Percentiles rank a stretch among this genome's conserved stretches.
Evolutionary conservation across 1,140 invertebrate species (phyloP).

Genomic region (Drosophila mojavensis): DNA sequence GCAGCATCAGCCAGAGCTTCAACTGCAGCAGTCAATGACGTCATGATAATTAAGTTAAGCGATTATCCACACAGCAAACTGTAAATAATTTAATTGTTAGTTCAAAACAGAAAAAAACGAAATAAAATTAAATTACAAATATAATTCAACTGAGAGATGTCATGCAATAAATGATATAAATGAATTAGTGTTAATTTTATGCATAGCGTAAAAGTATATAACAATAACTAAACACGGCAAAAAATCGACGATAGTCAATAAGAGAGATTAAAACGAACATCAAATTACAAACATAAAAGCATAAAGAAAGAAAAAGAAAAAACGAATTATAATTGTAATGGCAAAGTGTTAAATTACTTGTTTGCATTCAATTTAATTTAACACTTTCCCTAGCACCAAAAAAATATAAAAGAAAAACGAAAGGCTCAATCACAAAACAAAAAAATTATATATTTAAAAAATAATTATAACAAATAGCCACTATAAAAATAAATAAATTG

Average conservation of each 20-base stretch:
- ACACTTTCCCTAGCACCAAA: constrained; percentile 34
- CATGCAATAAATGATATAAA: constrained; percentile 42
- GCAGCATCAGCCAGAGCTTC: constrained; percentile 15
- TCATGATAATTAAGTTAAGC: constrained; percentile 70
- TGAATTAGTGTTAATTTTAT: constrained; percentile 70
- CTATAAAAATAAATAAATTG: constrained; percentile 42
- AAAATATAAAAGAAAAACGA: background rate
- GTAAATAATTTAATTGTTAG: constrained; percentile 49
- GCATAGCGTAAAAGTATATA: constrained; percentile 68
- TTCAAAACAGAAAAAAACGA: background rate
- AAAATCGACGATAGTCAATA: constrained; percentile 19
- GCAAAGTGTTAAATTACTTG: constrained; percentile 41
- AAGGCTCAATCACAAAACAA: background rate
- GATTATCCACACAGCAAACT: constrained; percentile 14
- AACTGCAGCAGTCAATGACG: background rate
- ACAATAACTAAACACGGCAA: constrained; percentile 46
- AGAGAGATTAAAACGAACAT: constrained; percentile 8
- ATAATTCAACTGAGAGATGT: constrained; percentile 13
- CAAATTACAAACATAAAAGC: background rate
- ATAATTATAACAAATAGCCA: constrained; percentile 16
- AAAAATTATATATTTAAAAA: constrained; percentile 14
- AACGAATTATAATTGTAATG: constrained; percentile 57
- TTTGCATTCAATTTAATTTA: constrained; percentile 37
- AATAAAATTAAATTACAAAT: too few species aligned
- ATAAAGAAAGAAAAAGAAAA: constrained; percentile 8